Conservation (phyloP, 2,797 vertebrate genomes). For the Typhlichthys eigenmanni region DNA sequence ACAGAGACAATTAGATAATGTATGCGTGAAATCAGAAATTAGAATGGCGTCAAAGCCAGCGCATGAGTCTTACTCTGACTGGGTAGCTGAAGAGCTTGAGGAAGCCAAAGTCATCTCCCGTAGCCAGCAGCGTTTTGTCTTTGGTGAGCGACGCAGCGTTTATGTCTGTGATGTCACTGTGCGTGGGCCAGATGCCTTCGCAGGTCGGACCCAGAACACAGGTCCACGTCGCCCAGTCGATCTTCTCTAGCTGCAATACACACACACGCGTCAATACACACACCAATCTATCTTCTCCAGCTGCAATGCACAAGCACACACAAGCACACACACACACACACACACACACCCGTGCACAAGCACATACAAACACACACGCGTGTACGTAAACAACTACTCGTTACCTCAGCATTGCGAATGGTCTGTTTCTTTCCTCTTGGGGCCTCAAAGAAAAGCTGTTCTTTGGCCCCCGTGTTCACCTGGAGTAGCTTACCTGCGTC, state of each 20-base stretch:
- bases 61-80: constrained; percentile 79
- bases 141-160: constrained; percentile 88
- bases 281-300: no score
- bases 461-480: constrained; percentile 95
- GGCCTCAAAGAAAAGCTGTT: constrained; percentile 96
- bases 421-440: constrained; percentile 90
- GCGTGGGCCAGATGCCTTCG: constrained; percentile 91
- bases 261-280: no score
- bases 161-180: constrained; percentile 89
- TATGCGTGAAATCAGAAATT: no score
- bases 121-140: constrained; percentile 87
- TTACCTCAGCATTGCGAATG: constrained; percentile 89
- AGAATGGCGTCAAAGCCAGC: no score
- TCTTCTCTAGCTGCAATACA: constrained; percentile 86
- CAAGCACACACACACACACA: background rate
- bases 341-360: background rate
- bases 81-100: constrained; percentile 95
- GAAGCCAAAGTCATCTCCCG: constrained; percentile 93
- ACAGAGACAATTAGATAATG: no score
- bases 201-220: constrained; percentile 90
- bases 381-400: background rate
- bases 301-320: no score
- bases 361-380: background rate
- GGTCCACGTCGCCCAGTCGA: constrained; percentile 93
- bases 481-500: constrained; percentile 91